phyloP scores from a whole-genome alignment of 2,113 vertebrate species.

The Etheostoma cragini region DNA sequence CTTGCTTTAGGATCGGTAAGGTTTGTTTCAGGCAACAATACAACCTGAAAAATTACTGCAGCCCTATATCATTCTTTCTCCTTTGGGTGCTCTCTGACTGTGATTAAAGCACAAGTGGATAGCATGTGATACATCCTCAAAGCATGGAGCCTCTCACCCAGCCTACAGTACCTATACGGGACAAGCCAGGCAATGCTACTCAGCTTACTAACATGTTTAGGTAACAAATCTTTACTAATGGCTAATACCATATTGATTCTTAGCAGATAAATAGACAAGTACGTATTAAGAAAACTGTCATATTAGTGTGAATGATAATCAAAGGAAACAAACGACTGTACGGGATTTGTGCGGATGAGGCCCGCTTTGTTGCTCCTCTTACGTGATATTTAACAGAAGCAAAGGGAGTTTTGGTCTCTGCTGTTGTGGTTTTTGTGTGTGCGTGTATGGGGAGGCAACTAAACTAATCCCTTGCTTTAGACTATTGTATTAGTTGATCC shows the following conservation, averaged over 20 bases:
- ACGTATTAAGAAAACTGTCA: constrained; percentile 31
- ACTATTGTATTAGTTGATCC: constrained; percentile 55
- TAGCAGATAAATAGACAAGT: constrained; percentile 21
- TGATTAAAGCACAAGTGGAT: constrained; percentile 79
- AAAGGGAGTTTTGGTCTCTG: constrained; percentile 37
- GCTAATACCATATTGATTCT: constrained; percentile 51
- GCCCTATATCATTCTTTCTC: constrained; percentile 51
- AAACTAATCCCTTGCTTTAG: constrained; percentile 52
- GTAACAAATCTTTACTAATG: constrained; percentile 57
- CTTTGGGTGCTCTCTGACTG: constrained; percentile 70
- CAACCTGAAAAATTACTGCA: constrained; percentile 49
- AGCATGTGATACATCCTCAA: constrained; percentile 69
- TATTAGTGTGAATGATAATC: constrained; percentile 32
- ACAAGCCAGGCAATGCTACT: constrained; percentile 52
- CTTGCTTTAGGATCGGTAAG: constrained; percentile 69
- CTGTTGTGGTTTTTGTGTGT: constrained; percentile 31
- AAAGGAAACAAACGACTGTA: constrained; percentile 25
- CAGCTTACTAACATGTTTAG: constrained; percentile 64
- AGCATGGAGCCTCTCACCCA: constrained; percentile 72
- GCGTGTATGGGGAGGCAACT: background rate
- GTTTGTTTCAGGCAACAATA: constrained; percentile 56
- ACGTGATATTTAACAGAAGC: constrained; percentile 41
- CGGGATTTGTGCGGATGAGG: constrained; percentile 40
- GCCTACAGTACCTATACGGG: constrained; percentile 41
- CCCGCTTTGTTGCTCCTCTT: constrained; percentile 38